phyloP scores from a whole-genome alignment of 2,888 invertebrate species.

The Luperina nickerlii region DNA sequence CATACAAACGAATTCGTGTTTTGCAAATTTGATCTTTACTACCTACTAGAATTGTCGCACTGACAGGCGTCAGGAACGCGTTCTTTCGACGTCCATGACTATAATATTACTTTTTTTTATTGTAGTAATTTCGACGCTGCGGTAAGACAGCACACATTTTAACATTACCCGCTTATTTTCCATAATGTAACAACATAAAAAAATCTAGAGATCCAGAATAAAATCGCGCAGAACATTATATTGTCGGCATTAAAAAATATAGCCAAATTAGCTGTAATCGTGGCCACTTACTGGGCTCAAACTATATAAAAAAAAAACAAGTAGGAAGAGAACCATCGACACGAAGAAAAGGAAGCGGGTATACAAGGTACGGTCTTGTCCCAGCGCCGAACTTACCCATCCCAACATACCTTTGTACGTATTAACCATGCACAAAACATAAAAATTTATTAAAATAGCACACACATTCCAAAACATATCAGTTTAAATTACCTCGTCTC shows the following conservation, averaged over 20 bases:
- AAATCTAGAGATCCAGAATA: background rate
- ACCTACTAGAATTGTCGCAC: too few species aligned
- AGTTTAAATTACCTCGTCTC: conserved; percentile 43
- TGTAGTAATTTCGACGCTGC: background rate
- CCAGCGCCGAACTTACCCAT: background rate
- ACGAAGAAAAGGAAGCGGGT: too few species aligned
- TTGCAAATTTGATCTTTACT: too few species aligned
- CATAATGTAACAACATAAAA: background rate
- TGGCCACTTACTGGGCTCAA: too few species aligned
- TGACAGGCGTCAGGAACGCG: too few species aligned
- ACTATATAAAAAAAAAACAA: too few species aligned
- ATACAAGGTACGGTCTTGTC: background rate
- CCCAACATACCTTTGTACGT: background rate
- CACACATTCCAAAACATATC: background rate
- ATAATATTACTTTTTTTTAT: background rate
- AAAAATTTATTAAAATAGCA: background rate
- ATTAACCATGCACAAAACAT: conserved; percentile 11
- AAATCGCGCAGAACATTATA: background rate
- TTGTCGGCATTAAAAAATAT: background rate
- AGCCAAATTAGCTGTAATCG: background rate
- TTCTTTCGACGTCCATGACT: too few species aligned
- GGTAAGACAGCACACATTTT: background rate
- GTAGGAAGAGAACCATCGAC: too few species aligned
- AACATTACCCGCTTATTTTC: background rate
- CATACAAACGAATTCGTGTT: too few species aligned